Percentiles rank a stretch among this genome's conserved stretches.
Evolutionary conservation across 2,888 invertebrate genomes (phyloP).

Genomic region (Priocnemis perturbator): DNA sequence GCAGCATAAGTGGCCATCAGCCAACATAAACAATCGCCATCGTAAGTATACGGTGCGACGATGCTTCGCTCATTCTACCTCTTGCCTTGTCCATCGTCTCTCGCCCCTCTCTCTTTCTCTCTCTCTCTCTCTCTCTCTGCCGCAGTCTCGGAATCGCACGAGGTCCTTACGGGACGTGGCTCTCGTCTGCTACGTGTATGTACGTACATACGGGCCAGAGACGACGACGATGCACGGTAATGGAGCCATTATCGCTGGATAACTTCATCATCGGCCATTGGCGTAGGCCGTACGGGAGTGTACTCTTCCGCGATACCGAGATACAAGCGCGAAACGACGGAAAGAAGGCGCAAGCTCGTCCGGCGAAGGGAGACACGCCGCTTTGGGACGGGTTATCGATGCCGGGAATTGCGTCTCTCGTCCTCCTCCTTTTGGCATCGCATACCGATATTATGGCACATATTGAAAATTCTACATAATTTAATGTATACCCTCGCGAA

Average conservation of each 20-base stretch:
- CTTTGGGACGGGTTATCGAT: slow-evolving; percentile 35
- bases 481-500: slow-evolving; percentile 44
- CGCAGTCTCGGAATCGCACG: slow-evolving; percentile 48
- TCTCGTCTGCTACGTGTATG: slow-evolving; percentile 45
- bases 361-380: slow-evolving; percentile 14
- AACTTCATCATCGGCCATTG: slow-evolving; percentile 74
- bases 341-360: slow-evolving; percentile 15
- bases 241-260: slow-evolving; percentile 75
- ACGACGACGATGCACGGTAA: slow-evolving; percentile 63
- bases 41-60: slow-evolving; percentile 73
- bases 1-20: slow-evolving; percentile 75
- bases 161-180: slow-evolving; percentile 45
- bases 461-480: slow-evolving; percentile 55
- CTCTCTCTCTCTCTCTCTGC: slow-evolving; percentile 9
- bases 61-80: slow-evolving; percentile 47
- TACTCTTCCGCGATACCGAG: slow-evolving; percentile 8
- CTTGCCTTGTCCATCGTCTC: slow-evolving; percentile 33
- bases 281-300: slow-evolving; percentile 52
- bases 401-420: slow-evolving; percentile 43
- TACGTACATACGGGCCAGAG: slow-evolving; percentile 44
- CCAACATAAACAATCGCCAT: slow-evolving; percentile 75
- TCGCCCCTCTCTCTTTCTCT: slow-evolving; percentile 36
- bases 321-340: slow-evolving; percentile 12
- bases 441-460: slow-evolving; percentile 42
- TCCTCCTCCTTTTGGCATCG: slow-evolving; percentile 42